Evolutionary conservation across 2,113 vertebrate species (phyloP), one percentile per base, ranked within the genome.

Genomic region (Dascyllus trimaculatus): DNA sequence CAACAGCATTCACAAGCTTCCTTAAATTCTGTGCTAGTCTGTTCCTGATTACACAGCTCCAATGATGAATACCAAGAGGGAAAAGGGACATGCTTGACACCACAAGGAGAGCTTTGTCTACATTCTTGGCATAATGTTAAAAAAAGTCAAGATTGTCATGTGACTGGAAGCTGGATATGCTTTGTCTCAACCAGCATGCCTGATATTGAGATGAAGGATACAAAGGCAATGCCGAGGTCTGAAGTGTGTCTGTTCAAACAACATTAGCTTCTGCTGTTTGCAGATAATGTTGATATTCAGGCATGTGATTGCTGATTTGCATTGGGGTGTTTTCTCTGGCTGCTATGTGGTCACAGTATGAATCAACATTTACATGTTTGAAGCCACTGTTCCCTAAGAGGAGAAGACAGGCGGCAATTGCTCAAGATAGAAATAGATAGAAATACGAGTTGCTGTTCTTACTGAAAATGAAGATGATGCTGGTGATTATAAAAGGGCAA

Each of bases 221-320:
- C 54, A 7, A n/a, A 66, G 63, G 19, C 49, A 54, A 32, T 40
- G 46, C 25, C 18, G 11, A 57, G 29, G 29, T 38, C 40, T 61
- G 43, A 24, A 19, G 10, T 29, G 35, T 19, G 60, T 60, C 52
- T 75, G 45, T 74, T 82, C 19, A 32, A 75, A 61, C 75, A 60
- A 46, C 25, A 40, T 75, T 40, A 57, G n/a, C 15, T 19, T 61
- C 51, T 18, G 15, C 29, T 71, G 64, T 86, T 78, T 80, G 59
- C 57, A 52, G 60, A 76, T 49, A 9, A 29, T 65, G 63, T 49
- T 80, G 48, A 72, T 52, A 65, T 69, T 61, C 9, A 21, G 65
- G 19, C 61, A 54, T n/a, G 5, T 40, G 51, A 56, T 46, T 45
- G 17, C 25, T 56, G 19, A 66, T 48, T 78, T 57, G 46, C 32